Conservation (phyloP, 1,140 invertebrate species). For the Brachionus asplanchnoidis region DNA sequence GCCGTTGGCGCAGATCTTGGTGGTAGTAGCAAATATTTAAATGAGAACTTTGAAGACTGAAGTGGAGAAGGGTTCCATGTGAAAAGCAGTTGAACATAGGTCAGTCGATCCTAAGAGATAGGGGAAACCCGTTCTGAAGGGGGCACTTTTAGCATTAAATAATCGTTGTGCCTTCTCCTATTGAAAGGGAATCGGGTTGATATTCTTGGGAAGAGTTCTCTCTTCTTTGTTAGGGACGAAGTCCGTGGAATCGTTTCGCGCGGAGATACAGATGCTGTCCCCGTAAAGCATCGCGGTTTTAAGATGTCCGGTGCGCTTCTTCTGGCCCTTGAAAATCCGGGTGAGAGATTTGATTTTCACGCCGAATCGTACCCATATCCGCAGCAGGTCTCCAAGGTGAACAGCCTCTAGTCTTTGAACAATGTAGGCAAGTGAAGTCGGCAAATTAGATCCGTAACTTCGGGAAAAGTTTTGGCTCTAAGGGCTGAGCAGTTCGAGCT, state of each 20-base stretch:
- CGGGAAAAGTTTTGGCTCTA: conserved; percentile 73
- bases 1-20: conserved; percentile 77
- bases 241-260: too few relatives aligned
- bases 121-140: conserved; percentile 54
- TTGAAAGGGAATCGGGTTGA: conserved; percentile 61
- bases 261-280: too few relatives aligned
- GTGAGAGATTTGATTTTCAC: too few relatives aligned
- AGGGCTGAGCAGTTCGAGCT: conserved; percentile 65
- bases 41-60: conserved; percentile 76
- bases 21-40: conserved; percentile 81
- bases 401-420: conserved; percentile 79
- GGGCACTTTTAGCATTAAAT: conserved; percentile 40
- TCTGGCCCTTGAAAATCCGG: too few relatives aligned
- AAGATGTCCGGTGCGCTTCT: too few relatives aligned
- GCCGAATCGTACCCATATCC: too few relatives aligned
- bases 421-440: conserved; percentile 74
- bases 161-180: conserved; percentile 26
- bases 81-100: conserved; percentile 81
- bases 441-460: conserved; percentile 76
- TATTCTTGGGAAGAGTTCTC: conserved; percentile 66
- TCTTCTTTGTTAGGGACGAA: too few relatives aligned
- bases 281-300: too few relatives aligned
- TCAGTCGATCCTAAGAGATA: conserved; percentile 69
- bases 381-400: too few relatives aligned
- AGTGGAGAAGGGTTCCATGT: conserved; percentile 79